Conservation (phyloP, 2,888 invertebrate species). For the Heliothis peltigera region DNA sequence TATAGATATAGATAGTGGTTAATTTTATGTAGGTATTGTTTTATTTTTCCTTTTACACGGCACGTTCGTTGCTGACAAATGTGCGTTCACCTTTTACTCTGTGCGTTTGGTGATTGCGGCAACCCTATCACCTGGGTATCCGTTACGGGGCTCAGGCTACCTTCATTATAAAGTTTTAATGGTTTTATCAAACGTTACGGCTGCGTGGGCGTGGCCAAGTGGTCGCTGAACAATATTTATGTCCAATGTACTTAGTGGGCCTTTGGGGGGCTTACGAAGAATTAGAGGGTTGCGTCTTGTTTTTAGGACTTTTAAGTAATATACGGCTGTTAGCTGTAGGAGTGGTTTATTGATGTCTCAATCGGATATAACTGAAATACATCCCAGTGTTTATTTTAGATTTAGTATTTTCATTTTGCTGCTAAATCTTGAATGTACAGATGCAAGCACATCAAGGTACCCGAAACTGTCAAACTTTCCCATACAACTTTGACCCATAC, state of each 20-base stretch:
- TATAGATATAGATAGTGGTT: too few relatives aligned
- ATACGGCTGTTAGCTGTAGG: slow-evolving; percentile 7
- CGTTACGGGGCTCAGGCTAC: slow-evolving; percentile 45
- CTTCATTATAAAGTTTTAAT: slow-evolving; percentile 75
- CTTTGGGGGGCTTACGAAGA: slow-evolving; percentile 15
- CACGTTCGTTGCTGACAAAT: too few relatives aligned
- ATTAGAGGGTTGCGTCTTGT: slow-evolving; percentile 3
- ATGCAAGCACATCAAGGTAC: too few relatives aligned
- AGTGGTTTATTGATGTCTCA: slow-evolving; percentile 1
- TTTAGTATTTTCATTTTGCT: too few relatives aligned
- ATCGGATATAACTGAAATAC: too few relatives aligned
- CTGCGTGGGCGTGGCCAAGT: slow-evolving; percentile 21
- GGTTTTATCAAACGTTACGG: slow-evolving; percentile 62
- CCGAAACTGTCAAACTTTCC: too few relatives aligned
- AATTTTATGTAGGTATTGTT: too few relatives aligned
- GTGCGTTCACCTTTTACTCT: too few relatives aligned
- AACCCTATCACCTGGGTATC: slow-evolving; percentile 42
- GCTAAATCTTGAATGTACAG: too few relatives aligned
- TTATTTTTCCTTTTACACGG: too few relatives aligned
- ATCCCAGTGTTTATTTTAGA: too few relatives aligned
- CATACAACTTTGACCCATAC: too few relatives aligned
- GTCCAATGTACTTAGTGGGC: slow-evolving; percentile 17
- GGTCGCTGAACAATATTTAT: slow-evolving; percentile 44
- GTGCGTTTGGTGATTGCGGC: slow-evolving; percentile 9
- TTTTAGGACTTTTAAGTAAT: not conserved